Percentiles rank a stretch among this genome's conserved stretches.
phyloP scores from a whole-genome alignment of 2,113 vertebrate genomes.

The Talpa occidentalis region DNA sequence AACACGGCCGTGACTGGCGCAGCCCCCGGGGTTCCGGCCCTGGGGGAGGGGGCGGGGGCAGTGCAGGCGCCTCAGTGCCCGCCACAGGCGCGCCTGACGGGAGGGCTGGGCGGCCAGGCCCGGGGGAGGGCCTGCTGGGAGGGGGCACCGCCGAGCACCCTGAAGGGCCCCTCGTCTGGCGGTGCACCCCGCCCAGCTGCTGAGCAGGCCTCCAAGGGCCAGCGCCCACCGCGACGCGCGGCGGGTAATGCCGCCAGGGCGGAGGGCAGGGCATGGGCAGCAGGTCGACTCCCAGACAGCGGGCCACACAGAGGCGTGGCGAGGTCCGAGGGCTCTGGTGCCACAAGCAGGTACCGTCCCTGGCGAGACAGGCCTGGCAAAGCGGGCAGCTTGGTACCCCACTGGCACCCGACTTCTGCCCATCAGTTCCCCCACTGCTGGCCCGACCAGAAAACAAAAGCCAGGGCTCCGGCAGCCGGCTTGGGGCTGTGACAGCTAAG shows the following conservation, averaged over 20 bases:
- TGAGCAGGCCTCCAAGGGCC: no score
- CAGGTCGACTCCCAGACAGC: rapidly evolving
- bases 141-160: rapidly evolving
- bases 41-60: neutral
- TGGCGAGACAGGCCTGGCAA: no score
- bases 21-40: slow-evolving; percentile 65
- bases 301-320: rapidly evolving
- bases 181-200: no score
- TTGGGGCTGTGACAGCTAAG: neutral
- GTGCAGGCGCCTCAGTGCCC: neutral
- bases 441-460: no score
- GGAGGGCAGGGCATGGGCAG: neutral
- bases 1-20: slow-evolving; percentile 52
- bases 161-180: neutral
- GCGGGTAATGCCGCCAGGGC: neutral
- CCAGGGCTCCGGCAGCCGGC: neutral
- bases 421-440: rapidly evolving
- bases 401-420: neutral
- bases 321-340: rapidly evolving
- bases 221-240: no score
- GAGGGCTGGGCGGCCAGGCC: neutral
- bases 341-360: neutral
- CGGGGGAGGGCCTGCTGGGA: neutral
- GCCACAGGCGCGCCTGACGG: slow-evolving; percentile 3
- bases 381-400: neutral